Conservation (phyloP, 2,888 invertebrate species). For the Opisthograptis luteolata region DNA sequence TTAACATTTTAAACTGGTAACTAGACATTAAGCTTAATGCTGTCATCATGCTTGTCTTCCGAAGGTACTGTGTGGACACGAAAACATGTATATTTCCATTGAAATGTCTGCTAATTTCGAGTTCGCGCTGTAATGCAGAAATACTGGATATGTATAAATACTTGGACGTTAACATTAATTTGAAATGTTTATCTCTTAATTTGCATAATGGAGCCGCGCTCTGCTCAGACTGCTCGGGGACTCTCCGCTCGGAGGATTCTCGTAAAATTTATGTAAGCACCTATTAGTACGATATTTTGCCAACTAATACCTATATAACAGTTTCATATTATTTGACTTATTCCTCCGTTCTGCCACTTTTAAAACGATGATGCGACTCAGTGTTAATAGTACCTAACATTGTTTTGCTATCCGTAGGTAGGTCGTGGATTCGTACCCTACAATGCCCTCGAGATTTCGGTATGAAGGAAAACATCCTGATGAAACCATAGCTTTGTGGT, state of each 20-base stretch:
- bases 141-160: constrained; percentile 60
- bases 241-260: constrained; percentile 49
- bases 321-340: constrained; percentile 8
- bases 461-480: too few relatives aligned
- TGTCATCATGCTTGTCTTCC: neutral
- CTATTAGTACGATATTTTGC: constrained; percentile 42
- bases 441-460: too few relatives aligned
- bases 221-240: constrained; percentile 74
- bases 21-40: neutral
- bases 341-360: constrained; percentile 4
- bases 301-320: constrained; percentile 23
- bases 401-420: too few relatives aligned
- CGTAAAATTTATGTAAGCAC: constrained; percentile 50
- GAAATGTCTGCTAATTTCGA: constrained; percentile 43
- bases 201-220: constrained; percentile 69
- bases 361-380: too few relatives aligned
- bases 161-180: constrained; percentile 65
- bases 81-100: constrained; percentile 3
- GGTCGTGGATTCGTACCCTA: too few relatives aligned
- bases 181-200: constrained; percentile 76
- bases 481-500: too few relatives aligned
- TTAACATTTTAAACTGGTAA: too few relatives aligned
- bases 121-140: constrained; percentile 44
- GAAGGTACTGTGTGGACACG: neutral
- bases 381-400: too few relatives aligned